Conservation (phyloP, 2,113 vertebrate species). For the Myocastor coypus region DNA sequence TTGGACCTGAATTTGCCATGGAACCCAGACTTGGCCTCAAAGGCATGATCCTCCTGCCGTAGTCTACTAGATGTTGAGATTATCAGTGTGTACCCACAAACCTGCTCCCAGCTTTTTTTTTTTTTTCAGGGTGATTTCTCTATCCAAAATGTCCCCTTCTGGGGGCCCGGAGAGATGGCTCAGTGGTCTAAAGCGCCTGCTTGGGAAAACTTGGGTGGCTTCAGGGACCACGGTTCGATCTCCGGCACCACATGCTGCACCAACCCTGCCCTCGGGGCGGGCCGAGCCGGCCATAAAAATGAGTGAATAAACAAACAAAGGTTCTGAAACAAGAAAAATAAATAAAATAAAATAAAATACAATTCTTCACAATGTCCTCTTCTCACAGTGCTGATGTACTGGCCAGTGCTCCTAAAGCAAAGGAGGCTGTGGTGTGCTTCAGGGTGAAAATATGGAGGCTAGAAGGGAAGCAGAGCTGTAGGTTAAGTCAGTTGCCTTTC, state of each 20-base stretch:
- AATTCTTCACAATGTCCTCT: neutral
- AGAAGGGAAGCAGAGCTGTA: neutral
- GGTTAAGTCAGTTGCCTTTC: neutral
- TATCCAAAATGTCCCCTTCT: neutral
- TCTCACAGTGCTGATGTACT: neutral
- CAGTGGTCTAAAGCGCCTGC: too few species aligned
- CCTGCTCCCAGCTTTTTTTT: neutral
- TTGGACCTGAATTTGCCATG: neutral
- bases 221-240: too few species aligned
- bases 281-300: too few species aligned
- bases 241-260: too few species aligned
- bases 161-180: too few species aligned
- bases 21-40: neutral
- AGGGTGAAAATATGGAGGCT: neutral
- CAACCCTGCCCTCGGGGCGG: too few species aligned
- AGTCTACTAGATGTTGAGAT: neutral
- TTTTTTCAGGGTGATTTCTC: neutral
- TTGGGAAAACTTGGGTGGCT: too few species aligned
- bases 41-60: neutral
- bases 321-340: too few species aligned
- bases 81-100: neutral
- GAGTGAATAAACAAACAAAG: too few species aligned
- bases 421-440: neutral
- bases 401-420: neutral
- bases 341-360: too few species aligned